phyloP scores from a whole-genome alignment of 2,888 invertebrate genomes.

The Dasypolia templi region DNA sequence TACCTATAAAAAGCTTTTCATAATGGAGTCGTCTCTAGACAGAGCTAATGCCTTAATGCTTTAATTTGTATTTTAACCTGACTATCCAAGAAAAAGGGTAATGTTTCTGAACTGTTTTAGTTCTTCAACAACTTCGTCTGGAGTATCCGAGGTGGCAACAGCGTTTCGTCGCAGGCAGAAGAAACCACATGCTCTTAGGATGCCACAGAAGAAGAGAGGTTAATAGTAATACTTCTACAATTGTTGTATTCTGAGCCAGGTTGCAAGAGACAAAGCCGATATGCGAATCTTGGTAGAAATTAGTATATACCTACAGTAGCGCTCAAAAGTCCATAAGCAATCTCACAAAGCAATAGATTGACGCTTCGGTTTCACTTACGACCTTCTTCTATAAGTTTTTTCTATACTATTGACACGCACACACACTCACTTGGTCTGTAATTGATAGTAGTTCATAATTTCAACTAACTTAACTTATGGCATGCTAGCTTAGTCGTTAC shows the following conservation, averaged over 20 bases:
- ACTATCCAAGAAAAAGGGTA: neutral
- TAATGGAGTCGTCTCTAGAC: neutral
- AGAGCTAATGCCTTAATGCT: neutral
- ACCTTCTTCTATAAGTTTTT: too few species aligned
- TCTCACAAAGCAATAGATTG: too few species aligned
- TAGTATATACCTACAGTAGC: too few species aligned
- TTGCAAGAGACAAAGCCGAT: neutral
- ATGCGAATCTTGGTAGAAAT: neutral
- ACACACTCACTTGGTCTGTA: too few species aligned
- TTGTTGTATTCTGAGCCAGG: neutral
- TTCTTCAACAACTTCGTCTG: conserved; percentile 85
- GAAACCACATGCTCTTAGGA: conserved; percentile 84
- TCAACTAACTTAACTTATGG: too few species aligned
- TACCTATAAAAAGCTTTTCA: too few species aligned
- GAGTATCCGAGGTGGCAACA: conserved; percentile 85
- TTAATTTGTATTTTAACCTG: neutral
- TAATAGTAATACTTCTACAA: neutral
- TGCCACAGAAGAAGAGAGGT: conserved; percentile 88
- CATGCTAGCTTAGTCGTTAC: too few species aligned
- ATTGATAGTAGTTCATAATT: too few species aligned
- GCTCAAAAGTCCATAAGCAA: too few species aligned
- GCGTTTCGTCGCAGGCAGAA: conserved; percentile 85
- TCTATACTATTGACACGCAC: too few species aligned
- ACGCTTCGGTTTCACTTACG: too few species aligned
- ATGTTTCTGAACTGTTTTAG: conserved; percentile 63